These are phyloP conservation scores for Phyllostomus discolor DNA, from an alignment of 2,113 vertebrate species.

Conservation along the genomic window DNA sequence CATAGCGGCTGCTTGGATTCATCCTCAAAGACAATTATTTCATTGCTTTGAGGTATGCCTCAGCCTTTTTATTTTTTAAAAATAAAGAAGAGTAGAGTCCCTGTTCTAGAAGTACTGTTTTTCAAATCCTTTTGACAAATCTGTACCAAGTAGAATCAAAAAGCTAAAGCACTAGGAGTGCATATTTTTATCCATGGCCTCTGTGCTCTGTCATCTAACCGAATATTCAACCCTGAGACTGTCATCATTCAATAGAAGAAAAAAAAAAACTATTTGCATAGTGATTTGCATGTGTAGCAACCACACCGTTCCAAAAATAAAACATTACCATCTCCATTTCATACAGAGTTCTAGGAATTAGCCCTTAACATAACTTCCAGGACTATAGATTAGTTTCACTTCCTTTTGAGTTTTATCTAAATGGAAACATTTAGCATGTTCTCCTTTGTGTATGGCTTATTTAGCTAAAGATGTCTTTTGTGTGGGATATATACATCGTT, in stretches of 20 bases:
- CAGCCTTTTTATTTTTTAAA: neutral
- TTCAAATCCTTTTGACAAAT: neutral
- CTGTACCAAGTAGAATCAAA: neutral
- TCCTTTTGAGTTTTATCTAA: neutral
- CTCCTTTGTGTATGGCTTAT: neutral
- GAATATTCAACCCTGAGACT: neutral
- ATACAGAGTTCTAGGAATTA: neutral
- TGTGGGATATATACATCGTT: neutral
- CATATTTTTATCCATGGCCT: neutral
- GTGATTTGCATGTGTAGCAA: neutral
- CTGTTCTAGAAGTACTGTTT: neutral
- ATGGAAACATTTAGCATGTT: neutral
- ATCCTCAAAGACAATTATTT: neutral
- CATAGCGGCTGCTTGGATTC: neutral
- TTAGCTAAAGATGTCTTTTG: neutral
- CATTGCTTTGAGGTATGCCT: neutral
- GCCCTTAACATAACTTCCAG: neutral
- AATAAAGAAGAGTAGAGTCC: neutral
- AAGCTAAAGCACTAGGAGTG: neutral
- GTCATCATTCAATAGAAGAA: neutral
- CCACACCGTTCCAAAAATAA: neutral
- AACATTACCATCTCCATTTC: neutral
- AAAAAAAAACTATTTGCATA: neutral
- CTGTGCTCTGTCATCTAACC: neutral
- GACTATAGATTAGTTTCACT: neutral